Evolutionary conservation across 2,797 vertebrate genomes (phyloP).

Genomic region (Gallinago nigripennis): DNA sequence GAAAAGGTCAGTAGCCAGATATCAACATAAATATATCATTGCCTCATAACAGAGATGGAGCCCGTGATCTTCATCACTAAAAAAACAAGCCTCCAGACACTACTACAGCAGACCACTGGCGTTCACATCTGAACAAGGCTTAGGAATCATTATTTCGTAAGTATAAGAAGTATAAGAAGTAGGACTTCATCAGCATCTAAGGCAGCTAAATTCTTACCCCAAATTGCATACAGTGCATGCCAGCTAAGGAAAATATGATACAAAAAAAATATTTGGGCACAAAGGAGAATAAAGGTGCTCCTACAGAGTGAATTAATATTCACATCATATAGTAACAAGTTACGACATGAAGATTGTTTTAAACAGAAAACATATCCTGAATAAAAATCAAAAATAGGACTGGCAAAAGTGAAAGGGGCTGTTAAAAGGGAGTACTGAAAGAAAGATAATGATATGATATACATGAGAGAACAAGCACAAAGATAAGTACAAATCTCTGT

Average conservation of each 20-base stretch:
- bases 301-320: neutral
- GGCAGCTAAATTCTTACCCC: neutral
- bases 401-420: neutral
- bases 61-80: neutral
- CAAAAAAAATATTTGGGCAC: neutral
- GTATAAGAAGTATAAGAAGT: neutral
- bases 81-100: neutral
- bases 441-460: neutral
- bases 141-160: neutral
- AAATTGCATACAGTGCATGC: neutral
- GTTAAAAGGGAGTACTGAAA: neutral
- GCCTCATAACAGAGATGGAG: neutral
- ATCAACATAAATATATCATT: neutral
- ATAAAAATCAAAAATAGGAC: neutral
- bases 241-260: neutral
- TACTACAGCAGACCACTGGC: neutral
- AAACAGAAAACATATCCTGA: neutral
- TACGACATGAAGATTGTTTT: neutral
- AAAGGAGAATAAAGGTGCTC: neutral
- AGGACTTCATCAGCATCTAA: neutral
- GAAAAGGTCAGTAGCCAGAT: conserved; percentile 86
- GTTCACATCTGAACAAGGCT: neutral
- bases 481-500: neutral
- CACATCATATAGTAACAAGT: neutral
- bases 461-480: neutral